These are phyloP conservation scores for Zoanthus gigantus DNA, from an alignment of 92 coral and sea anemone species.

Conservation along the genomic window DNA sequence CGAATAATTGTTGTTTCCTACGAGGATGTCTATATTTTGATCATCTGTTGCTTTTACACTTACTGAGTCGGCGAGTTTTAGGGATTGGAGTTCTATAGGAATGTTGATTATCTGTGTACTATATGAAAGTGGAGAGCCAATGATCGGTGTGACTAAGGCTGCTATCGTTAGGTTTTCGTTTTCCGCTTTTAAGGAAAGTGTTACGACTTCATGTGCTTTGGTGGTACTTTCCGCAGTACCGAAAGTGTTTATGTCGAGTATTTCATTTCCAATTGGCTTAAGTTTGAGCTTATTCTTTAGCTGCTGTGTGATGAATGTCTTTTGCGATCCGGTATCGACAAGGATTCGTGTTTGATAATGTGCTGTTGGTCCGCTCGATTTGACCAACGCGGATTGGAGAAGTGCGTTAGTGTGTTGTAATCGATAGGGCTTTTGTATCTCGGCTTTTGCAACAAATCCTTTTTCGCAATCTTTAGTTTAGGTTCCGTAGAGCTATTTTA, in stretches of 20 bases:
- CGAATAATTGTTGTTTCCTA: conserved; percentile 31
- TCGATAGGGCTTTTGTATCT: conserved; percentile 1
- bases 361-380: conserved; percentile 52
- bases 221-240: conserved; percentile 58
- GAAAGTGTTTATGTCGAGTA: conserved; percentile 67
- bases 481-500: conserved; percentile 66
- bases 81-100: conserved; percentile 10
- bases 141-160: conserved; percentile 52
- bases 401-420: conserved; percentile 46
- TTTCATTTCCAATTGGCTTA: conserved; percentile 37
- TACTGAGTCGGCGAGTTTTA: conserved; percentile 16
- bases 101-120: neutral
- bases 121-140: conserved; percentile 50
- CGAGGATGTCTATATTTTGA: conserved; percentile 17
- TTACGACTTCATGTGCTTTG: conserved; percentile 32
- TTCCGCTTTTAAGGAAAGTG: conserved; percentile 21
- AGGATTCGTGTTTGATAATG: conserved; percentile 68
- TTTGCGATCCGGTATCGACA: conserved; percentile 70
- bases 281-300: conserved; percentile 60
- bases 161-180: conserved; percentile 20
- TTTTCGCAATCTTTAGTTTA: conserved; percentile 37
- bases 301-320: conserved; percentile 71
- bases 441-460: no score
- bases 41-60: neutral
- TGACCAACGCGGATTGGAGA: conserved; percentile 56